Base-by-base conservation (phyloP, 1,140 invertebrate species). In the Orchesella cincta region DNA sequence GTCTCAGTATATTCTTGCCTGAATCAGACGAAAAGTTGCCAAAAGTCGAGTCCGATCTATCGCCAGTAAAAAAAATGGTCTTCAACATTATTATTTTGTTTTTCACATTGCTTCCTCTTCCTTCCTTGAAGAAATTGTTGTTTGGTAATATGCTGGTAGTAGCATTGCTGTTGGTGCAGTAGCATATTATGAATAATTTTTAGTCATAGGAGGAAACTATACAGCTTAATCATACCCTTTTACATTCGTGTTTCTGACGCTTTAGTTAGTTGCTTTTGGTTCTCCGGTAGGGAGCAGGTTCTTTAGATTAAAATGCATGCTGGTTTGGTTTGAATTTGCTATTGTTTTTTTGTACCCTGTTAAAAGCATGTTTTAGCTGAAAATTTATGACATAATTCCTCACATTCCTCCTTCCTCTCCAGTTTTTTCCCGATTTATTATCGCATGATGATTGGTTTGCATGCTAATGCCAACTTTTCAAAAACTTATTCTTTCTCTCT, bases 381-480 rank as follows among this genome's bases (percentile, higher is more conserved):
- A 57, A 57, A 57, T 57, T 57, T 57, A 57, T 57, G 52, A 57
- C 52, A 57, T 57, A 57, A 57, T 57, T 57, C 20, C 20, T 46
- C n/a, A n/a, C n/a, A 46, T 46, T 46, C 39, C 39, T n/a, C 23
- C 14, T 57, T 57, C 52, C 23, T 57, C 52, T 57, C 23, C 52
- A 14, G 5, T n/a, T 12, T 18, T 23, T 57, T 5, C 52, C 52
- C 23, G 23, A 5, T n/a, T 57, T 57, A 57, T 23, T 23, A 12
- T 57, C 23, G 3, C 12, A 57, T 57, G 52, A 57, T 57, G 52
- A 57, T 57, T 57, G 52, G 52, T 57, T 57, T 57, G 52, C 52
- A 57, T 57, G 52, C 52, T n/a, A 57, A 46, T 46, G 20, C 39
- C 39, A 46, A 8, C 39, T 46, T 46, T 46, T 12, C 8, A 46